Base-by-base conservation (phyloP, 2,888 invertebrate genomes). In the Creontiades dilutus region DNA sequence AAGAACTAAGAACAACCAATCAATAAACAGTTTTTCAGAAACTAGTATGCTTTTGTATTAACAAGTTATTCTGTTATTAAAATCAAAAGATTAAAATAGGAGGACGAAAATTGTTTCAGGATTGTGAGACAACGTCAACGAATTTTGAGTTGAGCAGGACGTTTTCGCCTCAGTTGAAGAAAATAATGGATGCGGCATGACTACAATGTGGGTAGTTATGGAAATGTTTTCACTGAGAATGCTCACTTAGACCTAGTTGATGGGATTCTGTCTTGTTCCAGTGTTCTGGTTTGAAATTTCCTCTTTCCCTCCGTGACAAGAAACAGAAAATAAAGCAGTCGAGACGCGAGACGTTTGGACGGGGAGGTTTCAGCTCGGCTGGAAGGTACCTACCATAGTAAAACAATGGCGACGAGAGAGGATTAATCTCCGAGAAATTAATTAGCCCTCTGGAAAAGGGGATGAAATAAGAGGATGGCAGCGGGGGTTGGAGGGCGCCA, bases 371-470 rank as follows among this genome's bases (percentile, higher is more conserved):
- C 48, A 47, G 82, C 52, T 82, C 52, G 19, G n/a, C 19, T 37
- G 82, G 37, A 61, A 85, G 61, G 85, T 57, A 85, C 57, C 48
- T 85, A 85, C 85, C 27, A 61, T 4, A 68, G 28, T 19, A 55
- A 61, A 85, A 85, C 85, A 85, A 85, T 85, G 19, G 85, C 85
- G 57, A 47, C 85, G 28, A 23, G 68, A 48, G 47, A 61, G 85
- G 85, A 85, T 85, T 85, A 85, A 85, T 85, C 85, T 85, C 85
- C n/a, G 47, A 37, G 85, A 85, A 85, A 85, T 85, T 85, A 85
- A 85, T 85, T 85, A 85, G 85, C 61, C 85, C 85, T 57, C 47
- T 85, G 52, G 52, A 52, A 82, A 37, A 82, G 46, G 55, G 82
- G 82, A 9, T 27, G 82, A 48, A 48, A 80, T 37, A 37, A 37